Evolutionary conservation across 1,140 invertebrate species (phyloP).

Genomic region (Panagrolaimus sp.): DNA sequence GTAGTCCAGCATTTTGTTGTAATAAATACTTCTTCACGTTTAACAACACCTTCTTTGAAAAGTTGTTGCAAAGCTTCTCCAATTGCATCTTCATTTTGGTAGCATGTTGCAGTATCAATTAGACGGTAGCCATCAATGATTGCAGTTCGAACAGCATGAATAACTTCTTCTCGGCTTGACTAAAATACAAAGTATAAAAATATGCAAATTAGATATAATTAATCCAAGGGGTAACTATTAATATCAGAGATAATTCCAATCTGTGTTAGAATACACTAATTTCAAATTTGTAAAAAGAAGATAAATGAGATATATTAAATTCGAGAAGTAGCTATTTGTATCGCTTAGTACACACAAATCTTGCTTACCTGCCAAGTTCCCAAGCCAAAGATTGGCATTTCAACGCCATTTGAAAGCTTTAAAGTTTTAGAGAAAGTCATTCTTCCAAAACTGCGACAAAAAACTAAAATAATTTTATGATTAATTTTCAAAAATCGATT

Average conservation of each 20-base stretch:
- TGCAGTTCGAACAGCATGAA: conserved; percentile 52
- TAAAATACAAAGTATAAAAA: conserved; percentile 50
- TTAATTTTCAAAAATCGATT: no score
- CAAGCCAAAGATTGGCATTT: conserved; percentile 70
- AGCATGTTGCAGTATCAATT: neutral
- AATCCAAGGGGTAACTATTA: no score
- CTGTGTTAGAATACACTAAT: no score
- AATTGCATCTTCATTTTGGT: neutral
- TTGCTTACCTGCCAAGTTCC: conserved; percentile 67
- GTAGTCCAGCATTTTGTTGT: neutral
- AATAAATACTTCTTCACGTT: conserved; percentile 8
- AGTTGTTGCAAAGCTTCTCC: neutral
- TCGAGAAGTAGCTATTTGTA: no score
- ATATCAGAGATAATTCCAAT: no score
- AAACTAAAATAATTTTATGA: no score
- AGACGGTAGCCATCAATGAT: neutral
- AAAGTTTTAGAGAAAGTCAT: conserved; percentile 20
- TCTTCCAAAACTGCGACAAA: neutral
- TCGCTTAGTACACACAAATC: neutral
- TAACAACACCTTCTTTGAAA: neutral
- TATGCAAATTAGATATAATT: no score
- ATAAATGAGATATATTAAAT: no score
- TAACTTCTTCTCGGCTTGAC: conserved; percentile 71
- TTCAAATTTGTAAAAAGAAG: no score
- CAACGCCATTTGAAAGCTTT: conserved; percentile 39